Evolutionary conservation across 1,140 invertebrate genomes (phyloP).

Genomic region (Panulirus ornatus): DNA sequence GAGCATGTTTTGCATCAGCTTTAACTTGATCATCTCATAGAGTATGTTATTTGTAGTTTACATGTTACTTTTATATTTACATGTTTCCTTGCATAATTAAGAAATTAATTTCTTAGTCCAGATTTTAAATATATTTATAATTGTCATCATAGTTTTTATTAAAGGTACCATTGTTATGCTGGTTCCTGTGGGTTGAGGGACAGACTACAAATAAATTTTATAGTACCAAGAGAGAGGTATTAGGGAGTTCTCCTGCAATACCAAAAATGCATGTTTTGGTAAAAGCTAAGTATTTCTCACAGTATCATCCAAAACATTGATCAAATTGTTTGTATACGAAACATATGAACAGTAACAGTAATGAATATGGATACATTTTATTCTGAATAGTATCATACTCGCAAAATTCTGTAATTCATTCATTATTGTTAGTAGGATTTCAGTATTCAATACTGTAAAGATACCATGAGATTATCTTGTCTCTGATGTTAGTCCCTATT

Average conservation of each 20-base stretch:
- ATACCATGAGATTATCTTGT: conserved; percentile 3
- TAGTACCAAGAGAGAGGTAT: conserved; percentile 28
- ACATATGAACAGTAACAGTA: not conserved
- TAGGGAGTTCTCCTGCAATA: conserved; percentile 30
- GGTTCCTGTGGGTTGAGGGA: not conserved
- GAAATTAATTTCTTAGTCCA: conserved; percentile 36
- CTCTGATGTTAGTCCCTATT: conserved; percentile 12
- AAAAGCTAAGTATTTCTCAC: conserved; percentile 3
- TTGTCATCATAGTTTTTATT: conserved; percentile 13
- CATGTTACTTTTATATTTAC: conserved; percentile 42
- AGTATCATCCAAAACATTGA: conserved; percentile 9
- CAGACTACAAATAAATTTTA: not conserved
- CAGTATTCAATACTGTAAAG: conserved; percentile 23
- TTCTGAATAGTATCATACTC: not conserved
- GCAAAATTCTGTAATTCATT: conserved; percentile 19
- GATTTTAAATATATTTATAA: conserved; percentile 38
- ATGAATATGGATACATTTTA: not conserved
- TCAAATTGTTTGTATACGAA: conserved; percentile 24
- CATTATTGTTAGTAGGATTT: conserved; percentile 29
- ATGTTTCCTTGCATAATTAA: conserved; percentile 63
- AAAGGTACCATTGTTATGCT: conserved; percentile 12
- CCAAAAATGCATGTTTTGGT: conserved; percentile 33
- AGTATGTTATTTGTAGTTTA: conserved; percentile 63
- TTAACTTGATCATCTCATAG: conserved; percentile 68
- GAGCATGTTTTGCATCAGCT: conserved; percentile 65